Evolutionary conservation across 1,140 invertebrate genomes (phyloP), one percentile per base, ranked within the genome.

Genomic region (Condylostylus longicornis): DNA sequence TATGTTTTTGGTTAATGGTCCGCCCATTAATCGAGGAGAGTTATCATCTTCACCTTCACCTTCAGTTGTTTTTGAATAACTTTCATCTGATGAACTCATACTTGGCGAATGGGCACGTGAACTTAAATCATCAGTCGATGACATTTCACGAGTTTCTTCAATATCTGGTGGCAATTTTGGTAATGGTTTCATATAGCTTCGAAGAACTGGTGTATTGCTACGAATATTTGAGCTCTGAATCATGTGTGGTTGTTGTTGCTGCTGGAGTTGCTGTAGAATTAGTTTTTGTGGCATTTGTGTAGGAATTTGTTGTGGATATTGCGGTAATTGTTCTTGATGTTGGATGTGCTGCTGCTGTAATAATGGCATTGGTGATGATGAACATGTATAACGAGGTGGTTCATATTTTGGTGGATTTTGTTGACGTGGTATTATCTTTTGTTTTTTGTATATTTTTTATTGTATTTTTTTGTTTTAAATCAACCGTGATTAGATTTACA

Each of bases 81-180:
- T 81, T 53, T 84, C 81, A 51, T 83, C 79, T 2, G 79, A 82
- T 33, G 79, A 82, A 54, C 77, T 81, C 29, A 81, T 71, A 49
- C 77, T 79, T 3, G 79, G 79, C 18, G 79, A 82, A 39, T 79
- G 72, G 40, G 82, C 82, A 2, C 82, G 58, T 1, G 79, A 82
- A 51, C 77, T 81, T 13, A 83, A 69, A 55, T 83, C 80, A 54
- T 83, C 80, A 2, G 78, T 79, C 1, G 79, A 83, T 1, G 79
- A 82, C 53, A 61, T 56, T 34, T 61, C 57, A 3, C 53, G 50
- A 32, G 43, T 56, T 36, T 61, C 57, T 32, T 61, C 58, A 14
- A 58, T 36, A 18, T 60, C 50, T 3, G 46, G 60, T 17, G 68
- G 68, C 32, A 61, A 37, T 46, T 70, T 70, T 19, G 70, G 71